Conservation (phyloP, 2,797 vertebrate species). For the Neosilurus hyrtlii region DNA sequence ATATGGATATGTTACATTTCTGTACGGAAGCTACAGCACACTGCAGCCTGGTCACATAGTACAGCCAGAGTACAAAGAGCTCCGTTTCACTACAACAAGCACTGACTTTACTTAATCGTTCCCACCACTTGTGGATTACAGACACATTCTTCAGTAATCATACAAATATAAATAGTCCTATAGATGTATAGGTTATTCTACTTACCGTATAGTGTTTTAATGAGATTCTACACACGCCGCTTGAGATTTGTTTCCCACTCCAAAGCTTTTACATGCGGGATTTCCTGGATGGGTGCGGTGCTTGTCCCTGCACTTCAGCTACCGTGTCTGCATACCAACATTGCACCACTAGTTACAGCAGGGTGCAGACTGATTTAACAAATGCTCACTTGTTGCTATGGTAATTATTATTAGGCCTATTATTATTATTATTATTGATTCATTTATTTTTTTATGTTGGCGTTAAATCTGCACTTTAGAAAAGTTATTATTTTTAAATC, state of each 20-base stretch:
- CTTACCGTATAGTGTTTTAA: conserved; percentile 30
- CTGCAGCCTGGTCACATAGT: not conserved
- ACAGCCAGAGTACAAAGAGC: not conserved
- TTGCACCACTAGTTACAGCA: not conserved
- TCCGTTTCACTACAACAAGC: not conserved
- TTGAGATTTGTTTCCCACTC: not conserved
- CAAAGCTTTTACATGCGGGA: not conserved
- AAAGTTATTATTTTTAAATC: not conserved
- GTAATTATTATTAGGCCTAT: no score
- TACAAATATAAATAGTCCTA: no score
- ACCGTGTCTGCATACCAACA: not conserved
- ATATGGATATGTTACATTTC: not conserved
- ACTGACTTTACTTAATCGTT: not conserved
- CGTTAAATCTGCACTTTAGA: not conserved
- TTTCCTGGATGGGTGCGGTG: conserved; percentile 31
- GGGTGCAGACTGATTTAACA: not conserved
- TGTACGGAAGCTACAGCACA: not conserved
- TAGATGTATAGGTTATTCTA: not conserved
- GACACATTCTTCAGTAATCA: not conserved
- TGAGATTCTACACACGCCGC: not conserved
- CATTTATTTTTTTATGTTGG: not conserved
- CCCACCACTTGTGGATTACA: not conserved
- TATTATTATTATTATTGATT: no score
- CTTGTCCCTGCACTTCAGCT: not conserved
- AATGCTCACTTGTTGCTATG: not conserved